A percentile compares a stretch with the other conserved stretches of the same genome.
Conservation (phyloP, 2,113 vertebrate genomes). For the Mus pahari region DNA sequence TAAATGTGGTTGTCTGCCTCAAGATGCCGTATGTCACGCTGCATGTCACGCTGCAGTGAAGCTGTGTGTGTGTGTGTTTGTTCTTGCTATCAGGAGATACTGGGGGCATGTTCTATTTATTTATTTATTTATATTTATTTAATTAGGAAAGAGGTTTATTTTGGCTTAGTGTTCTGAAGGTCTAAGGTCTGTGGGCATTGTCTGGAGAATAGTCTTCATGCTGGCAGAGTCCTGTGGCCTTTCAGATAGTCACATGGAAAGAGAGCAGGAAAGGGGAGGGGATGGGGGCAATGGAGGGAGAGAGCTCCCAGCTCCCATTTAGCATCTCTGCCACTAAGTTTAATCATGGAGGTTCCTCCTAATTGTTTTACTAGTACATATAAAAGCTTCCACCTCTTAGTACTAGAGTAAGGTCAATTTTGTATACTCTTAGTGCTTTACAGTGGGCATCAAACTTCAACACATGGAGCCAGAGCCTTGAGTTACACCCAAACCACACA, state of each 20-base stretch:
- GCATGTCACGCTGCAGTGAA: background rate
- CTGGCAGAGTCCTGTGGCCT: background rate
- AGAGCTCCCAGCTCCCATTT: background rate
- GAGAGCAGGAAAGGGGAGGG: background rate
- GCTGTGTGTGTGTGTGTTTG: background rate
- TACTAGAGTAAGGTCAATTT: background rate
- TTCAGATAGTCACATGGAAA: background rate
- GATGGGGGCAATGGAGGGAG: background rate
- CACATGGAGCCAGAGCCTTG: background rate
- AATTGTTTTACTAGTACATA: background rate
- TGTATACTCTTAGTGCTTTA: background rate
- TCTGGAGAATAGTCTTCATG: background rate
- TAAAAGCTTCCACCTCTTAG: background rate
- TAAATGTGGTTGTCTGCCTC: background rate
- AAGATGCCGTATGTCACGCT: background rate
- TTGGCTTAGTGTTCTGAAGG: background rate
- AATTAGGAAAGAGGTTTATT: background rate
- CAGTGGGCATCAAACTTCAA: background rate
- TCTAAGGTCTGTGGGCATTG: background rate
- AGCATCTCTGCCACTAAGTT: background rate
- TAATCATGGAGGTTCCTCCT: background rate
- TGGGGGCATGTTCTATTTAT: background rate
- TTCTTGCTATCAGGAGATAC: background rate
- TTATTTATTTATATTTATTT: too few species aligned
- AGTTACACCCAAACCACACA: background rate